Conservation (phyloP, 2,797 vertebrate species). For the Sternarchorhynchus goeldii region DNA sequence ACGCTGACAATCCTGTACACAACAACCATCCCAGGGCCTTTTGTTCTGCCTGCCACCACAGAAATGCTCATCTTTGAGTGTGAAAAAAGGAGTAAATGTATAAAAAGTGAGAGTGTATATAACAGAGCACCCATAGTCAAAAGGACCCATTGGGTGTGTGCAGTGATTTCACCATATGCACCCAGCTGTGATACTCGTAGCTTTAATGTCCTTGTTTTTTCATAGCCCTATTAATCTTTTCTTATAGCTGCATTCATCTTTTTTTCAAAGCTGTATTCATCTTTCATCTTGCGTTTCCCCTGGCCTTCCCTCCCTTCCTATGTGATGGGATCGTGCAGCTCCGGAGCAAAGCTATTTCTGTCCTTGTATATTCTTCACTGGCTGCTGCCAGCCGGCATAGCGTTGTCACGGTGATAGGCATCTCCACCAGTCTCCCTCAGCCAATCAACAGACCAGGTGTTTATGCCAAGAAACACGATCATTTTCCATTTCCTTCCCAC, state of each 20-base stretch:
- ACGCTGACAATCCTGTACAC: neutral
- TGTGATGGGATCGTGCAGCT: slow-evolving; percentile 57
- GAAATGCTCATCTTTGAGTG: neutral
- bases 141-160: neutral
- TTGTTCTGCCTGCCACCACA: neutral
- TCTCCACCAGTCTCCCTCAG: slow-evolving; percentile 52
- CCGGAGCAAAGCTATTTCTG: slow-evolving; percentile 66
- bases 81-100: neutral
- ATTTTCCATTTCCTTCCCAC: slow-evolving; percentile 56
- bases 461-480: slow-evolving; percentile 63
- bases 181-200: slow-evolving; percentile 61
- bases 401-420: slow-evolving; percentile 62
- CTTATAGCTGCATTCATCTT: slow-evolving; percentile 71
- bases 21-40: neutral
- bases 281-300: slow-evolving; percentile 69
- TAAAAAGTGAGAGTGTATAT: slow-evolving; percentile 13
- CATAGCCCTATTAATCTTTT: slow-evolving; percentile 72
- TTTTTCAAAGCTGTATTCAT: slow-evolving; percentile 63
- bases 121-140: slow-evolving; percentile 1
- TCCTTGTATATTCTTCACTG: slow-evolving; percentile 59
- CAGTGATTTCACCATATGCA: slow-evolving; percentile 5
- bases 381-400: slow-evolving; percentile 52
- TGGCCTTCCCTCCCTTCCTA: slow-evolving; percentile 55
- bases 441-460: slow-evolving; percentile 55
- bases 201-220: slow-evolving; percentile 74